phyloP scores from a whole-genome alignment of 2,797 vertebrate species.

The Sebastes steindachneri region DNA sequence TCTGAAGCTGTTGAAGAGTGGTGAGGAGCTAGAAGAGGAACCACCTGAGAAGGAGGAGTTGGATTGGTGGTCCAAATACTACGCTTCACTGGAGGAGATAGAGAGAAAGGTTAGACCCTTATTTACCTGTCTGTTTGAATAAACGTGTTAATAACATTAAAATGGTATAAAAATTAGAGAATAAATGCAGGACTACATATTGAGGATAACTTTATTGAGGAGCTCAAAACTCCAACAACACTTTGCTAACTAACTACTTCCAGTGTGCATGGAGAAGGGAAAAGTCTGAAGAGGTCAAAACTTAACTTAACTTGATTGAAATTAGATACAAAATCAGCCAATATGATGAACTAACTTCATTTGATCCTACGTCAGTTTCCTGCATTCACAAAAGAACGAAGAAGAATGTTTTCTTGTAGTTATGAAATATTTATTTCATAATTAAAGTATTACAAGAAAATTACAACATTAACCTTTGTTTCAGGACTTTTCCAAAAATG shows the following conservation, averaged over 20 bases:
- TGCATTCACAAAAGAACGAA: neutral
- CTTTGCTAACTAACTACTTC: neutral
- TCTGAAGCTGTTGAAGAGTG: slow-evolving; percentile 77
- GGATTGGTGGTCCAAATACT: slow-evolving; percentile 99
- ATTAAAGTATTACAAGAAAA: neutral
- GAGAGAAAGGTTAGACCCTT: slow-evolving; percentile 78
- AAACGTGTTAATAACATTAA: neutral
- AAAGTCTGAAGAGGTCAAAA: neutral
- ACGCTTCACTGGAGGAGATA: slow-evolving; percentile 88
- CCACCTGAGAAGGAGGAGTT: slow-evolving; percentile 90
- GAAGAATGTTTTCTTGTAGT: neutral
- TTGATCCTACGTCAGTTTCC: neutral
- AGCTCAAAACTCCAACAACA: neutral
- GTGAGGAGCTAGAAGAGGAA: slow-evolving; percentile 89
- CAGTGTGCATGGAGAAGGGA: neutral
- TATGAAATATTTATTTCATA: neutral
- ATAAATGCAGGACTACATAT: neutral
- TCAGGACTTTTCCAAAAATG: neutral
- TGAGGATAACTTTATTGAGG: neutral
- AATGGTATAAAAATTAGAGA: neutral
- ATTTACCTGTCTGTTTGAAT: neutral
- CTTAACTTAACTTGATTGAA: neutral
- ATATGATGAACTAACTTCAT: neutral
- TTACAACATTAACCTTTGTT: neutral
- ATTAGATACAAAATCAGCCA: neutral